These are phyloP conservation scores for Polyploca ridens DNA, from an alignment of 2,888 invertebrate genomes.

Conservation along the genomic window DNA sequence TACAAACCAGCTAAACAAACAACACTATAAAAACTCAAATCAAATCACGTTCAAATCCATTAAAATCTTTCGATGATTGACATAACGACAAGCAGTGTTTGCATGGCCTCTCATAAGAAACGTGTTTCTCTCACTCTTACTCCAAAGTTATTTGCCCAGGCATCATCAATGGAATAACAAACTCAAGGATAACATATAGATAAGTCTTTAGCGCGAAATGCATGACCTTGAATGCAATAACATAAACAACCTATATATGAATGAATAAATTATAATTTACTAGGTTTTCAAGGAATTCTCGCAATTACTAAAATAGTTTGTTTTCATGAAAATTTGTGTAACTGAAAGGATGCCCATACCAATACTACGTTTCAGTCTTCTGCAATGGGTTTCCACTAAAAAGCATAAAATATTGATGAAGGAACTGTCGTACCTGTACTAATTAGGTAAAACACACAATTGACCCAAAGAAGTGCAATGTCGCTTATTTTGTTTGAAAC, in stretches of 20 bases:
- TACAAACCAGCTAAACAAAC: neutral
- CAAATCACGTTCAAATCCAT: conserved; percentile 10
- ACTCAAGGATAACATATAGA: conserved; percentile 30
- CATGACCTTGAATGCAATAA: conserved; percentile 5
- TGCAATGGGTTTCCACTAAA: no score
- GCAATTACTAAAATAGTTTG: neutral
- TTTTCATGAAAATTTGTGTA: neutral
- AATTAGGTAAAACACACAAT: no score
- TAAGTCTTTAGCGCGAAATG: conserved; percentile 2
- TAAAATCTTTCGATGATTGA: conserved; percentile 8
- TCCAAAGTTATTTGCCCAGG: neutral
- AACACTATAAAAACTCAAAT: neutral
- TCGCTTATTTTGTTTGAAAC: no score
- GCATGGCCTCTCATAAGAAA: neutral
- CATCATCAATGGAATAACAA: conserved; percentile 20
- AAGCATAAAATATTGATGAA: no score
- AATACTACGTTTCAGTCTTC: no score
- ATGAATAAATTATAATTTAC: neutral
- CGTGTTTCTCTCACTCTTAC: neutral
- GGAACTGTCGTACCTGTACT: no score
- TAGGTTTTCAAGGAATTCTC: neutral
- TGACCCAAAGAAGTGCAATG: no score
- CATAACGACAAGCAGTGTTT: neutral
- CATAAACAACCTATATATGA: neutral
- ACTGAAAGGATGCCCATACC: no score